Percentiles rank a stretch among this genome's conserved stretches.
phyloP scores from a whole-genome alignment of 2,888 invertebrate genomes.

The Platypus cylindrus region DNA sequence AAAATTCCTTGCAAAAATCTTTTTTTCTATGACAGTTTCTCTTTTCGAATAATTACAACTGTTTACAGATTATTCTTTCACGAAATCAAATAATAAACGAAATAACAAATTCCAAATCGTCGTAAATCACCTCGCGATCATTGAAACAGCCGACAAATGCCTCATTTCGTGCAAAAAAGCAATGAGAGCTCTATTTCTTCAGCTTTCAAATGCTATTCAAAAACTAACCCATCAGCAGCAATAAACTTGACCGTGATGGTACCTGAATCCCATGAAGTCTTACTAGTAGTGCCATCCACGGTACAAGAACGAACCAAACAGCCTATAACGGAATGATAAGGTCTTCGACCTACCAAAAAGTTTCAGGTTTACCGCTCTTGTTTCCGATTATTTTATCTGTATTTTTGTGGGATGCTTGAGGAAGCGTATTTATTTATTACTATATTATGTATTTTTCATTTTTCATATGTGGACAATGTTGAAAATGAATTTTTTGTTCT shows the following conservation, averaged over 20 bases:
- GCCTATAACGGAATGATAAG: constrained; percentile 28
- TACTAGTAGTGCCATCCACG: constrained; percentile 30
- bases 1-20: too few species aligned
- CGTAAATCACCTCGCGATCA: constrained; percentile 5
- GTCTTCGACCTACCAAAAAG: constrained; percentile 36
- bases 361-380: constrained; percentile 9
- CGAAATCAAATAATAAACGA: too few species aligned
- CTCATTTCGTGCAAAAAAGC: constrained; percentile 5
- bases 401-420: constrained; percentile 8
- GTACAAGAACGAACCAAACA: constrained; percentile 30
- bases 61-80: too few species aligned
- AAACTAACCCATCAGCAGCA: constrained; percentile 31
- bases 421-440: constrained; percentile 4
- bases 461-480: constrained; percentile 2
- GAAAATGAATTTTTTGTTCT: constrained; percentile 4
- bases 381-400: too few species aligned
- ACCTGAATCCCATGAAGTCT: too few species aligned
- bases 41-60: too few species aligned
- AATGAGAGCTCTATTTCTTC: constrained; percentile 9
- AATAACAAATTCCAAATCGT: too few species aligned
- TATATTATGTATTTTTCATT: background rate
- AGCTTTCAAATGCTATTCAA: constrained; percentile 28
- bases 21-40: too few species aligned
- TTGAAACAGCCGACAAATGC: constrained; percentile 7
- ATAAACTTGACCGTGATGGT: constrained; percentile 37